Evolutionary conservation across 2,113 vertebrate genomes (phyloP), one percentile per base, ranked within the genome.

Genomic region (Gnathochromis pfefferi): DNA sequence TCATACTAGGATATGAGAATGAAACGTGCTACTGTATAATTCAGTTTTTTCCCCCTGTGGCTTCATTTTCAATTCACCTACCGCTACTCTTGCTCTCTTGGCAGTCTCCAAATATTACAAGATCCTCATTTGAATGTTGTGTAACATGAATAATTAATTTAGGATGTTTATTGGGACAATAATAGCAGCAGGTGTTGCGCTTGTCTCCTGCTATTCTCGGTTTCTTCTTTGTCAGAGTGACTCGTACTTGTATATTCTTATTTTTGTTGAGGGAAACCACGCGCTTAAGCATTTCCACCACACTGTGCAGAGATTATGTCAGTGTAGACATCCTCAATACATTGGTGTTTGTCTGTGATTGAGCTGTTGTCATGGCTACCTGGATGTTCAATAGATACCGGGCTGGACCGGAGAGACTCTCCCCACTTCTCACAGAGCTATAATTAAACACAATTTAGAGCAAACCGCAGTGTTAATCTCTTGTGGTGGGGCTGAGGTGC

Each of bases 351-450:
- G 63, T 87, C 84, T 92, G 93, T 96, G 94, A 95, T 92, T 93
- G 90, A 93, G 87, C 91, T 45, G 96, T 97, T 93, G 91, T 93
- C 95, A 96, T 94, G 95, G 93, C 91, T 89, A 97, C 95, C 87
- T 58, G 89, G 58, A 78, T 84, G 92, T 93, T 95, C 83, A 57
- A 94, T 93, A 88, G 82, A 92, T 92, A 85, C 55, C 3, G 58
- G 92, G 86, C 83, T 85, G 84, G 87, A 92, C 90, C 16, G 4
- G 73, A 92, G 85, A 89, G 90, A 85, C 89, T 82, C 89, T 87
- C 87, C 83, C 84, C 83, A 54, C 73, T 57, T 87, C 85, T 88
- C 65, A 14, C 80, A 63, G n/a, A 73, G 92, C 91, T 95, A 94
- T 95, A 95, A 95, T 96, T 96, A 96, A 95, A 94, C 87, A 81